Evolutionary conservation across 2,113 vertebrate genomes (phyloP), one percentile per base, ranked within the genome.

Genomic region (Pholis gunnellus): DNA sequence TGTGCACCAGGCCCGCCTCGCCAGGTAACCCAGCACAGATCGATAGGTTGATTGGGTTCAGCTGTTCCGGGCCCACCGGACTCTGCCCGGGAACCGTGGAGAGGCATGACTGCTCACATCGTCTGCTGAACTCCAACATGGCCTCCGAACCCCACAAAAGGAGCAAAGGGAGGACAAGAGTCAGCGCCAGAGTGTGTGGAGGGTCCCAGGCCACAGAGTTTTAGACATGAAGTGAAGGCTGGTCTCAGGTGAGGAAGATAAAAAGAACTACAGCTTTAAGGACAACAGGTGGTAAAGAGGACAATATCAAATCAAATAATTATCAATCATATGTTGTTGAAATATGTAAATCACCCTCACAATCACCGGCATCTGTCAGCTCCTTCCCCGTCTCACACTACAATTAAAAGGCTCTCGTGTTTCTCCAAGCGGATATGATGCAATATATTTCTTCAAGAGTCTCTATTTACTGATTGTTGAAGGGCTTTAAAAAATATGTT

Each of bases 11-110:
- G 56, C 65, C 81, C 20, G 71, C 77, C 29, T 83, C 42, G 8
- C 72, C 79, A 72, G 83, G 75, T 54, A 78, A 69, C 77, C 82
- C 40, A 6, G 68, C 73, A 14, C 20, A 85, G 86, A 91, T 93
- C 88, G 50, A 90, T 89, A 87, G 91, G 90, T 84, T 91, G 89
- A 91, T 90, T 89, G 90, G 88, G 91, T 88, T 92, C 91, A 88
- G 88, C 66, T 10, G 60, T 20, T 83, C 54, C 38, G 75, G 52
- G 86, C 82, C 81, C 65, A 67, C 34, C 31, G 18, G 69, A 69
- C 69, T 81, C 84, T 72, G 72, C 79, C 79, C 61, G 5, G 74
- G 64, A 72, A 69, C 54, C 50, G 40, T 83, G 84, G 65, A 44
- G 86, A 77, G 83, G 83, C 78, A 86, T 22, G 78, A 78, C 91